A percentile compares a stretch with the other conserved stretches of the same genome.
phyloP scores from a whole-genome alignment of 2,113 vertebrate genomes.

The Oreochromis spilurus region DNA sequence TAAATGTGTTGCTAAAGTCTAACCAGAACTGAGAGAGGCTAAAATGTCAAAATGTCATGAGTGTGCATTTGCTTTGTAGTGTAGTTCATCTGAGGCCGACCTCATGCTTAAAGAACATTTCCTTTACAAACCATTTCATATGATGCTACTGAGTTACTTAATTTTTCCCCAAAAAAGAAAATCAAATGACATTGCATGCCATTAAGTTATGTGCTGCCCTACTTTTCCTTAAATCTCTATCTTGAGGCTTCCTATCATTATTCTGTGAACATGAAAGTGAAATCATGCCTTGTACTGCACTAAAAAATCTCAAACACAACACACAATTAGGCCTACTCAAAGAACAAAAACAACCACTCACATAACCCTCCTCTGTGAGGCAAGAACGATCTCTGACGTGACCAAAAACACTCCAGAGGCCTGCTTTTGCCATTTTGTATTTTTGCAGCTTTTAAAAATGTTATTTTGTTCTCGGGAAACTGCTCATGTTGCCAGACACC shows the following conservation, averaged over 20 bases:
- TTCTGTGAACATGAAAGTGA: slow-evolving; percentile 4
- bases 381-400: background rate
- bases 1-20: background rate
- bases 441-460: background rate
- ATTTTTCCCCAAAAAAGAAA: background rate
- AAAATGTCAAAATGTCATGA: background rate
- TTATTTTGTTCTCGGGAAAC: background rate
- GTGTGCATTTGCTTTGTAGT: background rate
- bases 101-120: background rate
- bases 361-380: background rate
- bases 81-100: background rate
- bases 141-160: background rate
- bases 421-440: background rate
- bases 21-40: background rate
- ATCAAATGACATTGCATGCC: background rate
- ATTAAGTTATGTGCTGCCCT: background rate
- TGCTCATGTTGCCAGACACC: slow-evolving; percentile 23
- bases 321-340: slow-evolving; percentile 6
- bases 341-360: slow-evolving; percentile 11
- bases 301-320: background rate
- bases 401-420: background rate
- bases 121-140: background rate
- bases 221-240: slow-evolving; percentile 16
- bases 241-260: slow-evolving; percentile 30
- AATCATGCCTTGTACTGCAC: background rate